Base-by-base conservation (phyloP, 2,113 vertebrate species). In the Lophius piscatorius region DNA sequence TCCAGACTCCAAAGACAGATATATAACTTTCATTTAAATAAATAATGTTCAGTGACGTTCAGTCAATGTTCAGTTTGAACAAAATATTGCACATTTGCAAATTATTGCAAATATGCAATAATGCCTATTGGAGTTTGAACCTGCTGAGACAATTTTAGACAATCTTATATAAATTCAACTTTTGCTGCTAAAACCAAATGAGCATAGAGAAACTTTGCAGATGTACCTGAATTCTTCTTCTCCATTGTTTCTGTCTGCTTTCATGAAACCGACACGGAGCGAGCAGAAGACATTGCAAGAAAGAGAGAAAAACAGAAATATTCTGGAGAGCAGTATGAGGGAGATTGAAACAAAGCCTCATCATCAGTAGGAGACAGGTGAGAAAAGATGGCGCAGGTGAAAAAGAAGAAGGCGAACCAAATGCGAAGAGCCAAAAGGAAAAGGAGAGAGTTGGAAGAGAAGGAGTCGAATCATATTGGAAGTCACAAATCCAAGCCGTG, bases 401-500 rank as follows among this genome's bases (percentile, higher is more conserved):
- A 35, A 67, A 47, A 63, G 36, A 56, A 48, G n/a, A 29, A 63
- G 39, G 26, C 1, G 12, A 55, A 59, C 16, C 21, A 69, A 62
- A 36, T 12, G 2, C 8, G 18, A 16, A 45, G 24, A 63, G 23
- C 18, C 20, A 17, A 22, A 70, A 66, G 51, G 41, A 24, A 18
- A 41, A 2, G 14, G 10, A 33, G 23, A 18, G 20, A 38, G 57
- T 51, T 23, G 38, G 48, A 31, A 52, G 20, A 18, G 18, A 36
- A 55, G 41, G 55, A 64, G 57, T 64, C 58, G 61, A 77, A 60
- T 76, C 50, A 54, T 49, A 48, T 78, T 65, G 62, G 70, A 81
- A 82, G 69, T 68, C 63, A 70, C 57, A 71, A 76, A 76, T 56
- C 70, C 61, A 34, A 70, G 54, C 56, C 58, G 66, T 39, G 31